These are phyloP conservation scores for Symphodus melops DNA, from an alignment of 2,113 vertebrate genomes.

Conservation along the genomic window DNA sequence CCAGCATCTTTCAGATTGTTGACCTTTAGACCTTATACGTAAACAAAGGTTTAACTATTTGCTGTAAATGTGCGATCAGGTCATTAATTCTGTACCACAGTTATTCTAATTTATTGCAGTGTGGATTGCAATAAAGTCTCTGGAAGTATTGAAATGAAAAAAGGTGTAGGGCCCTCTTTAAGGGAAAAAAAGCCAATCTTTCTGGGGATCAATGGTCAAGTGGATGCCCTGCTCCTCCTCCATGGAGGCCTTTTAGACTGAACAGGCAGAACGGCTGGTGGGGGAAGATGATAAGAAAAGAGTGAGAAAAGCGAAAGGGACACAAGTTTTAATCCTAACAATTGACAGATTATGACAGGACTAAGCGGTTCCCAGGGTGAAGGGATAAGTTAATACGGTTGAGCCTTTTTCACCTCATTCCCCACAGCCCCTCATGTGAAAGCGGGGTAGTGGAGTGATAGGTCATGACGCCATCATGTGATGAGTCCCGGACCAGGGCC, in stretches of 20 bases:
- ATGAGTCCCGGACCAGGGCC: constrained; percentile 51
- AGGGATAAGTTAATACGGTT: constrained; percentile 75
- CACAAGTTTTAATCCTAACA: constrained; percentile 67
- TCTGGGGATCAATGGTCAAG: constrained; percentile 33
- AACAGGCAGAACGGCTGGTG: background rate
- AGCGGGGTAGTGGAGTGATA: constrained; percentile 53
- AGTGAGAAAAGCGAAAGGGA: constrained; percentile 56
- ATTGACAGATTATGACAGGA: constrained; percentile 69
- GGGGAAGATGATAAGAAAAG: constrained; percentile 36
- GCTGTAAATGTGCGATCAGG: background rate
- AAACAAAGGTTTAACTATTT: too few species aligned
- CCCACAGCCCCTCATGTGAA: constrained; percentile 71
- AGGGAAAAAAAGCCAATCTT: constrained; percentile 13
- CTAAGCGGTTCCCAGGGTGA: constrained; percentile 80
- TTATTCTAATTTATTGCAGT: too few species aligned
- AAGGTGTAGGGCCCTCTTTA: background rate
- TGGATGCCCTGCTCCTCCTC: constrained; percentile 14
- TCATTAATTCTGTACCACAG: background rate
- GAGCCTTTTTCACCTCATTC: constrained; percentile 72
- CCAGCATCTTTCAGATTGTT: too few species aligned
- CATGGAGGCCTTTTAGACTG: background rate
- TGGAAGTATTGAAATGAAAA: constrained; percentile 1
- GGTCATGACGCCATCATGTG: constrained; percentile 80
- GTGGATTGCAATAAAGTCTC: background rate
- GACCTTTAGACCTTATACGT: too few species aligned